Conservation (phyloP, 2,113 vertebrate species). For the Ranitomeya imitator region DNA sequence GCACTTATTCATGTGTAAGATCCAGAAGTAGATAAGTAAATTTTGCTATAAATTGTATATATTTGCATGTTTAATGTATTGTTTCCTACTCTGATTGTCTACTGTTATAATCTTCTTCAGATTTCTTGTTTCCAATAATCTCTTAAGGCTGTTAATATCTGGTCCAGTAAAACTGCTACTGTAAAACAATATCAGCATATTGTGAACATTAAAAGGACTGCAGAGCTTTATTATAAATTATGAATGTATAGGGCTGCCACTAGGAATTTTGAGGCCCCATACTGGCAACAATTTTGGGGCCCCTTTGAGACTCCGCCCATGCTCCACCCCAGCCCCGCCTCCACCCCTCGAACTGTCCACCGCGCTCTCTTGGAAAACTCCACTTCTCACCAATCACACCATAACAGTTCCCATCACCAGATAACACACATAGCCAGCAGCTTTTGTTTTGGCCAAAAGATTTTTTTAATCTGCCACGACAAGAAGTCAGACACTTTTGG, state of each 20-base stretch:
- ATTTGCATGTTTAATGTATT: neutral
- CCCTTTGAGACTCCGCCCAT: too few species aligned
- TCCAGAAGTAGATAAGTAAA: neutral
- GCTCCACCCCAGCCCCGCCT: too few species aligned
- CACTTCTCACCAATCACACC: too few species aligned
- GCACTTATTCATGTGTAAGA: neutral
- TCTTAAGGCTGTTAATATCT: conserved; percentile 10
- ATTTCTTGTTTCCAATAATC: neutral
- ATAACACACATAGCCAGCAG: too few species aligned
- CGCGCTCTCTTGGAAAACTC: too few species aligned
- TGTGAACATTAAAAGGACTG: neutral
- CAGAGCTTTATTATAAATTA: neutral
- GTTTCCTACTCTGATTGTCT: neutral
- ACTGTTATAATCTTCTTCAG: neutral
- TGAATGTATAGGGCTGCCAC: neutral
- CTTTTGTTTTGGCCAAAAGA: too few species aligned
- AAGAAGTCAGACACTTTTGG: too few species aligned
- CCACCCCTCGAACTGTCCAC: too few species aligned
- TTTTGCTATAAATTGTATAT: neutral
- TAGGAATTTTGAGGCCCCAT: too few species aligned
- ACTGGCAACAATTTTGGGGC: too few species aligned
- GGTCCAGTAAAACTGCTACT: neutral
- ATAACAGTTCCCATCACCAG: too few species aligned
- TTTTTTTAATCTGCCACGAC: too few species aligned
- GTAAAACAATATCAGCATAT: neutral